A percentile compares a stretch with the other conserved stretches of the same genome.
phyloP scores from a whole-genome alignment of 2,888 invertebrate species.

The Nowickia ferox region DNA sequence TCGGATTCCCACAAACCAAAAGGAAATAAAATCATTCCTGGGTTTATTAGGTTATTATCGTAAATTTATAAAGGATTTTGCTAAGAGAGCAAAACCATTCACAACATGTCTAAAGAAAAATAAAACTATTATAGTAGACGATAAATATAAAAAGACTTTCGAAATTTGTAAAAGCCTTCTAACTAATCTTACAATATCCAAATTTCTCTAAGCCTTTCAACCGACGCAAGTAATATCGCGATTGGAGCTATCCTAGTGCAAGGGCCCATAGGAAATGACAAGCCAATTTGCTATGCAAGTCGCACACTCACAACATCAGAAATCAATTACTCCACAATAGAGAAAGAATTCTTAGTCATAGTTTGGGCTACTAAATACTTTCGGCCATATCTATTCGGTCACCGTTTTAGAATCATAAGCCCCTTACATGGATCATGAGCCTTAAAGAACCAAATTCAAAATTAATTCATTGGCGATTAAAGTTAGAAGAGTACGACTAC shows the following conservation, averaged over 20 bases:
- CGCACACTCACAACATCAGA: conserved; percentile 66
- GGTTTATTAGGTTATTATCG: conserved; percentile 2
- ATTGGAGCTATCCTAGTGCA: conserved; percentile 76
- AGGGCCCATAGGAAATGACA: conserved; percentile 73
- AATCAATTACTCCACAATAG: conserved; percentile 3
- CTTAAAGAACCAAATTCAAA: conserved; percentile 23
- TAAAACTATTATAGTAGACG: conserved; percentile 4
- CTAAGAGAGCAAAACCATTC: conserved; percentile 47
- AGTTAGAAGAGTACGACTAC: conserved; percentile 1
- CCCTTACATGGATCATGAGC: conserved; percentile 16
- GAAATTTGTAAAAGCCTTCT: conserved; percentile 67
- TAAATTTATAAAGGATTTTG: conserved; percentile 16
- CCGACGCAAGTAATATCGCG: conserved; percentile 76
- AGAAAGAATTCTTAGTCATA: conserved; percentile 35
- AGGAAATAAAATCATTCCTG: neutral
- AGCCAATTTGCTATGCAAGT: conserved; percentile 75
- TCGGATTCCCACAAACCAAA: conserved; percentile 12
- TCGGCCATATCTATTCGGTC: neutral
- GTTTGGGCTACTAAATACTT: conserved; percentile 37
- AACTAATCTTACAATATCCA: conserved; percentile 58
- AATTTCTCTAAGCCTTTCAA: conserved; percentile 75
- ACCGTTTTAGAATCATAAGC: neutral
- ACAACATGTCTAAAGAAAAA: conserved; percentile 58
- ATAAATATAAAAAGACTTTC: conserved; percentile 56
- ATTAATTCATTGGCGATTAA: conserved; percentile 6